Base-by-base conservation (phyloP, 2,113 vertebrate genomes). In the Shinisaurus crocodilurus region DNA sequence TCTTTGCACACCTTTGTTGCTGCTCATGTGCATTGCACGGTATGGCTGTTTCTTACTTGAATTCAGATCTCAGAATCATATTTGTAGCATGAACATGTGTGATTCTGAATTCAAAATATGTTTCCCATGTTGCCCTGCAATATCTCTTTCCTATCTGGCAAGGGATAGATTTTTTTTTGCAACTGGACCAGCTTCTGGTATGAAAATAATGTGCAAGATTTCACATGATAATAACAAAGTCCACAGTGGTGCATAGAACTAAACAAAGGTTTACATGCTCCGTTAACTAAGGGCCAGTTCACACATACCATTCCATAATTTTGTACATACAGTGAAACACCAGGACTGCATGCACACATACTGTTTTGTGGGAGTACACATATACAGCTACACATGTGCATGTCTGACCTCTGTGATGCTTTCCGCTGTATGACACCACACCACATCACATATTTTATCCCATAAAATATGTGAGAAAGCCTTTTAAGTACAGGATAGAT, bases 1-100 rank as follows among this genome's bases (percentile, higher is more conserved):
- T 94, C 90, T 92, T 93, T 92, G 88, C 67, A 45, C 89, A 74
- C 45, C 86, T 91, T 92, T 94, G 90, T 92, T 94, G 90, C 34
- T 94, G 93, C 87, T 84, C 0, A 0, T 48, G 77, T 65, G 91
- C 75, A 82, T 88, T 91, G 92, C 70, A 45, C 91, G 92, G 13
- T 34, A 57, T 69, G 43, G 70, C 63, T 88, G 82, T 63, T 76
- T 90, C 89, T 88, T 85, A 89, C 85, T 87, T 88, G 86, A 90
- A 93, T 82, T 84, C 2, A 92, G 89, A 40, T 88, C 75, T 81
- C 20, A 29, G 70, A 57, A 54, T 94, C 54, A 18, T 37, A 70
- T 90, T 93, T 84, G 81, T 89, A 12, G 5, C 65, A 69, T 69
- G 92, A 93, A 88, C 86, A 76, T 76, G 82, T 40, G 0, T 92